Percentiles rank a stretch among this genome's conserved stretches.
phyloP scores from a whole-genome alignment of 2,113 vertebrate species.

The Hepsetus odoe region DNA sequence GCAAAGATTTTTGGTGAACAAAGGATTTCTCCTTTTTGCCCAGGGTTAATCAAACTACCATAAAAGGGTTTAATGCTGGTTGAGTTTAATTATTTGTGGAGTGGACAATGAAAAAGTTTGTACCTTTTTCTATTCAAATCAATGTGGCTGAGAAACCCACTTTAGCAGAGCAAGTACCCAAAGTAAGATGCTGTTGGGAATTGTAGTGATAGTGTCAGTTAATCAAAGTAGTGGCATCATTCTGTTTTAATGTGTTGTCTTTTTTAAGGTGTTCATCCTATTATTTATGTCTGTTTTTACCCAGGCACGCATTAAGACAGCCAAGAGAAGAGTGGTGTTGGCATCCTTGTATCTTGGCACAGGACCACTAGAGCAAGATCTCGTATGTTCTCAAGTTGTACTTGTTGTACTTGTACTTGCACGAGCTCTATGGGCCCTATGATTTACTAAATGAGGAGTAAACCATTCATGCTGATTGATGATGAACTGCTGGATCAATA shows the following conservation, averaged over 20 bases:
- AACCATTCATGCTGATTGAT: not conserved
- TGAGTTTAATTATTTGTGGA: too few species aligned
- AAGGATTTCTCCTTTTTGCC: too few species aligned
- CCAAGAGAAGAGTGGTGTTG: constrained; percentile 90
- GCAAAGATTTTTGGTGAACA: too few species aligned
- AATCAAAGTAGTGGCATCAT: not conserved
- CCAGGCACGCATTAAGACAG: constrained; percentile 85
- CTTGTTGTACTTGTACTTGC: too few species aligned
- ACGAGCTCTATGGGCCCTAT: too few species aligned
- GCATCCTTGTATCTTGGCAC: constrained; percentile 94
- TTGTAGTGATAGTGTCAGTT: not conserved
- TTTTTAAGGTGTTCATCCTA: not conserved
- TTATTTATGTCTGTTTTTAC: constrained; percentile 23
- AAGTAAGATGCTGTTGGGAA: too few species aligned
- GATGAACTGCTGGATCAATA: not conserved
- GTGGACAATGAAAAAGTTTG: too few species aligned
- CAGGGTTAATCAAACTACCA: too few species aligned
- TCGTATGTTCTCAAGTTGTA: constrained; percentile 73
- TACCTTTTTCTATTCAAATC: too few species aligned
- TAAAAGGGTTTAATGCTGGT: too few species aligned
- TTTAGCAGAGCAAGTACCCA: too few species aligned
- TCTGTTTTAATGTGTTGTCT: not conserved
- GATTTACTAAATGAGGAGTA: not conserved
- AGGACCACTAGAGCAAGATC: constrained; percentile 89
- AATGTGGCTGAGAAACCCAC: too few species aligned